phyloP scores from a whole-genome alignment of 2,797 vertebrate genomes.

The Nasua narica region DNA sequence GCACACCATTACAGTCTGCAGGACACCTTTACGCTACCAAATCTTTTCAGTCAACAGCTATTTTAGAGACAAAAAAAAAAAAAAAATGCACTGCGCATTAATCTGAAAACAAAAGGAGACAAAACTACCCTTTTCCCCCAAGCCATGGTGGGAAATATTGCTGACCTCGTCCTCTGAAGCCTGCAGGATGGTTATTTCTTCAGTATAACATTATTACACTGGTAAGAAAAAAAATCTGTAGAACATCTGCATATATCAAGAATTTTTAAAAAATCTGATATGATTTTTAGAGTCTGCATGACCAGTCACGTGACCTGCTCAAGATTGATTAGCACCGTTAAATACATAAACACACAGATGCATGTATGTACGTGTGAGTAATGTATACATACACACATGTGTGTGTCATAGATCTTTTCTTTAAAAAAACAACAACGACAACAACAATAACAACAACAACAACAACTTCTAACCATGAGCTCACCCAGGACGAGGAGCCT shows the following conservation, averaged over 20 bases:
- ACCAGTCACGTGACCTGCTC: conserved; percentile 99
- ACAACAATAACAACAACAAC: neutral
- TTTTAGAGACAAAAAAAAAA: conserved; percentile 76
- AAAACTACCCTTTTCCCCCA: conserved; percentile 89
- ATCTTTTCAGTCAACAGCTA: conserved; percentile 83
- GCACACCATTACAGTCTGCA: conserved; percentile 83
- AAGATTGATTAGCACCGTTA: conserved; percentile 99
- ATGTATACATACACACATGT: conserved; percentile 81
- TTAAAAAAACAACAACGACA: conserved; percentile 71
- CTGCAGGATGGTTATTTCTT: conserved; percentile 93
- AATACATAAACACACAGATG: conserved; percentile 91
- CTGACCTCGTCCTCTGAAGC: conserved; percentile 97
- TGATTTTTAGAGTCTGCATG: conserved; percentile 99
- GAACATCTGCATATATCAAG: conserved; percentile 99
- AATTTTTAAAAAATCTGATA: conserved; percentile 96
- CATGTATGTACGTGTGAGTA: conserved; percentile 44
- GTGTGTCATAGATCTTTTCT: conserved; percentile 85
- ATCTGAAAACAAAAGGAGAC: conserved; percentile 87
- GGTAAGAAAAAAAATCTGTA: conserved; percentile 95
- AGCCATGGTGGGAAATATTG: conserved; percentile 95
- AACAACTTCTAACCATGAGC: conserved; percentile 85
- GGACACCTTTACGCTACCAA: conserved; percentile 80
- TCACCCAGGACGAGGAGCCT: conserved; percentile 88
- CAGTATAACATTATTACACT: conserved; percentile 93
- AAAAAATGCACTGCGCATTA: conserved; percentile 84